A percentile compares a stretch with the other conserved stretches of the same genome.
phyloP scores from a whole-genome alignment of 1,140 invertebrate genomes.

The Planococcus citri region DNA sequence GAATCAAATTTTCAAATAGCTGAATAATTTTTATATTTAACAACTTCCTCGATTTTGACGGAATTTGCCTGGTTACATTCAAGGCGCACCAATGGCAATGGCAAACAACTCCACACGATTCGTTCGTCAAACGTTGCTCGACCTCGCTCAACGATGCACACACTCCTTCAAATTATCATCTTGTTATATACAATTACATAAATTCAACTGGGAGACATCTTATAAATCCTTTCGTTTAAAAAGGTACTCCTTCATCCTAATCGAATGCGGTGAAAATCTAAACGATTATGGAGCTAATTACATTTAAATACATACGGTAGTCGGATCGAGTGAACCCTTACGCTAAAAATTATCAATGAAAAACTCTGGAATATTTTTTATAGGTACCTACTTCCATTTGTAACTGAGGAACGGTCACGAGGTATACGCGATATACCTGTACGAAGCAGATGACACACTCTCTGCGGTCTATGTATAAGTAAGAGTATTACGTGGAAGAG shows the following conservation, averaged over 20 bases:
- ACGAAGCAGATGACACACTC: conserved; percentile 15
- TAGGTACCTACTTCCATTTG: neutral
- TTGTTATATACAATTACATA: neutral
- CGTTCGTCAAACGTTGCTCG: neutral
- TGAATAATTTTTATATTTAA: no score
- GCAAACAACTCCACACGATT: no score
- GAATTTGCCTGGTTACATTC: no score
- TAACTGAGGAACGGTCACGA: neutral
- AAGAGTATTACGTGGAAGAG: no score
- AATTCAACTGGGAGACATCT: neutral
- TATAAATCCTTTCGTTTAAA: neutral
- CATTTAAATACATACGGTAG: neutral
- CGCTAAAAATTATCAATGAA: neutral
- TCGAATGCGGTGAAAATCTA: neutral
- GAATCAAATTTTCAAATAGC: no score
- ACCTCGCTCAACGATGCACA: neutral
- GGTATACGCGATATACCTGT: neutral
- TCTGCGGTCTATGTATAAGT: neutral
- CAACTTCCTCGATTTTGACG: no score
- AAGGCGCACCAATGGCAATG: no score
- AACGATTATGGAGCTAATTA: neutral
- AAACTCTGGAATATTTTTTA: neutral
- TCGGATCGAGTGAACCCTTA: neutral
- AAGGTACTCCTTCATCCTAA: no score
- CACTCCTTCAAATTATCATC: neutral